A percentile compares a stretch with the other conserved stretches of the same genome.
These are phyloP conservation scores for Oncorhynchus clarkii DNA, from an alignment of 2,113 vertebrate species.

Conservation along the genomic window DNA sequence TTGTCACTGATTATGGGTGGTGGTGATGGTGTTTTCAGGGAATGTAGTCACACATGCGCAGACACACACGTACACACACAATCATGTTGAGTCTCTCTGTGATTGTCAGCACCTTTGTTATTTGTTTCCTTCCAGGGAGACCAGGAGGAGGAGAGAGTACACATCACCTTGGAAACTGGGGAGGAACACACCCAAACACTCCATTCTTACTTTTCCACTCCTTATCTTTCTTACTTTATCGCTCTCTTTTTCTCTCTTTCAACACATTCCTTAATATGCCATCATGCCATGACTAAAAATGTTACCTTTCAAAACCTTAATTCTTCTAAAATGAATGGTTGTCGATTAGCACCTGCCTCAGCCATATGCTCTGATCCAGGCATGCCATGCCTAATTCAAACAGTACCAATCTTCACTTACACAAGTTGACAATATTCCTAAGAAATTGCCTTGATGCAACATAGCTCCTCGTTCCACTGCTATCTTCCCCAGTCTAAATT, in stretches of 20 bases:
- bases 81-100: background rate
- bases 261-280: conserved; percentile 73
- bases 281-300: conserved; percentile 61
- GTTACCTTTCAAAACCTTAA: conserved; percentile 19
- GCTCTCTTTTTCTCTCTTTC: conserved; percentile 7
- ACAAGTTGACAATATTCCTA: too few species aligned
- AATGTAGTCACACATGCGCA: background rate
- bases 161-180: conserved; percentile 61
- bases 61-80: background rate
- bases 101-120: background rate
- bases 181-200: conserved; percentile 73
- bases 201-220: conserved; percentile 53
- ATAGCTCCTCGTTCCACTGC: background rate
- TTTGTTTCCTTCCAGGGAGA: conserved; percentile 61
- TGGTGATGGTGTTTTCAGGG: too few species aligned
- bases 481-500: background rate
- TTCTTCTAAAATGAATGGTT: background rate
- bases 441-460: too few species aligned
- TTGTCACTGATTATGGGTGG: background rate
- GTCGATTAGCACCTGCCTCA: background rate
- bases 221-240: conserved; percentile 9
- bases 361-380: conserved; percentile 25
- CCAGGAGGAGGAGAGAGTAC: conserved; percentile 59
- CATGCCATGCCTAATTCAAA: conserved; percentile 45
- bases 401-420: too few species aligned